phyloP scores from a whole-genome alignment of 2,797 vertebrate species.

The Arrhamphus sclerolepis region DNA sequence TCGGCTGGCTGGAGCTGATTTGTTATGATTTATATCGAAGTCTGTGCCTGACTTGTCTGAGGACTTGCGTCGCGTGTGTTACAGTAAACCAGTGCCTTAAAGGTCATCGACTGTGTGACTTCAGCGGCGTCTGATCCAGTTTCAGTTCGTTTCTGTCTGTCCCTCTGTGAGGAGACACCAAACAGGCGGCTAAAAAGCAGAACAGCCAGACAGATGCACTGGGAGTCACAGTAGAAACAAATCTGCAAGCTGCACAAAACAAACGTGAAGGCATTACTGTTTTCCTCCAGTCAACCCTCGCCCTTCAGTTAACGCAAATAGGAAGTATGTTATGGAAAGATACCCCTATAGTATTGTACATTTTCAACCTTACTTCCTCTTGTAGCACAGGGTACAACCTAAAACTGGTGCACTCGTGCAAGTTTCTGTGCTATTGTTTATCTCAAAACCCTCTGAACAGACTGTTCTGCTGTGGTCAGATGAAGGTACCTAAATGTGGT shows the following conservation, averaged over 20 bases:
- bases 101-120: slow-evolving; percentile 34
- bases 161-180: background rate
- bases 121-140: slow-evolving; percentile 10
- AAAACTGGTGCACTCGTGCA: slow-evolving; percentile 29
- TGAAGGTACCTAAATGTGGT: slow-evolving; percentile 30
- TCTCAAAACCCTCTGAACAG: slow-evolving; percentile 2
- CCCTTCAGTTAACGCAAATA: slow-evolving; percentile 35
- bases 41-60: slow-evolving; percentile 22
- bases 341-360: slow-evolving; percentile 54
- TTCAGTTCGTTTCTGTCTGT: slow-evolving; percentile 46
- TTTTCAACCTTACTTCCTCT: slow-evolving; percentile 71
- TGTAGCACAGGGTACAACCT: slow-evolving; percentile 33
- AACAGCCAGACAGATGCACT: background rate
- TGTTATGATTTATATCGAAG: slow-evolving; percentile 42
- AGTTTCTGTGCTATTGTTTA: slow-evolving; percentile 35
- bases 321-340: slow-evolving; percentile 53
- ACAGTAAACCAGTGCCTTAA: slow-evolving; percentile 37
- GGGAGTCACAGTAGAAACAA: background rate
- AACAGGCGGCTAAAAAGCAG: background rate
- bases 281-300: slow-evolving; percentile 11
- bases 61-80: slow-evolving; percentile 7
- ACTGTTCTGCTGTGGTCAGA: slow-evolving; percentile 10
- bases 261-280: background rate
- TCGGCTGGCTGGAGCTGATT: slow-evolving; percentile 36
- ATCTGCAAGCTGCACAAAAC: slow-evolving; percentile 1